Evolutionary conservation across 2,113 vertebrate species (phyloP).

Genomic region (Cathartes aura): DNA sequence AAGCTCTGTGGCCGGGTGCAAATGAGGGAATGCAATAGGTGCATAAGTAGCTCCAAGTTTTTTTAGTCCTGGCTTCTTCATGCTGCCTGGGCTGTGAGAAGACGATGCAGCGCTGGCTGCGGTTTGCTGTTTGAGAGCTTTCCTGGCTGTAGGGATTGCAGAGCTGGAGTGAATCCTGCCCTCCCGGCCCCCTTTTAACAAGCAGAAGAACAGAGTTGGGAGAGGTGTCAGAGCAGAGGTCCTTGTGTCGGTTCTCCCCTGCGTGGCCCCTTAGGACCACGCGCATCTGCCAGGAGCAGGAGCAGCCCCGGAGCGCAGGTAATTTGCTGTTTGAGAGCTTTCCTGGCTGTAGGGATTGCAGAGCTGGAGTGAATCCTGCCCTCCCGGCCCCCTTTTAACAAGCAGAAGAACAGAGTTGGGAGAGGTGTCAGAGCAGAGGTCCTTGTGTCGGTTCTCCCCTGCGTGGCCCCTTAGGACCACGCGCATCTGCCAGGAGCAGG

Average conservation of each 20-base stretch:
- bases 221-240: not conserved
- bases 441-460: fast-evolving
- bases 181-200: too few relatives aligned
- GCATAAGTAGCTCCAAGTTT: not conserved
- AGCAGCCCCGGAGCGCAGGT: not conserved
- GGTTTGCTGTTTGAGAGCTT: not conserved
- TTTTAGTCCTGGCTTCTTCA: not conserved
- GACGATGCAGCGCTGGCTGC: not conserved
- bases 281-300: not conserved
- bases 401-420: not conserved
- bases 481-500: not conserved
- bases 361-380: not conserved
- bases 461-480: fast-evolving
- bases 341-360: not conserved
- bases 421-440: not conserved
- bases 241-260: fast-evolving
- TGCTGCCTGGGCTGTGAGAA: not conserved
- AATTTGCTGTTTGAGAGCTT: too few relatives aligned
- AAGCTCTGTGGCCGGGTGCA: not conserved
- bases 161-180: not conserved
- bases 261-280: fast-evolving
- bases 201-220: not conserved
- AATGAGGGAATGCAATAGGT: not conserved
- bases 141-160: not conserved
- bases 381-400: too few relatives aligned